Percentiles rank a stretch among this genome's conserved stretches.
phyloP scores from a whole-genome alignment of 2,113 vertebrate genomes.

The Macquaria australasica region DNA sequence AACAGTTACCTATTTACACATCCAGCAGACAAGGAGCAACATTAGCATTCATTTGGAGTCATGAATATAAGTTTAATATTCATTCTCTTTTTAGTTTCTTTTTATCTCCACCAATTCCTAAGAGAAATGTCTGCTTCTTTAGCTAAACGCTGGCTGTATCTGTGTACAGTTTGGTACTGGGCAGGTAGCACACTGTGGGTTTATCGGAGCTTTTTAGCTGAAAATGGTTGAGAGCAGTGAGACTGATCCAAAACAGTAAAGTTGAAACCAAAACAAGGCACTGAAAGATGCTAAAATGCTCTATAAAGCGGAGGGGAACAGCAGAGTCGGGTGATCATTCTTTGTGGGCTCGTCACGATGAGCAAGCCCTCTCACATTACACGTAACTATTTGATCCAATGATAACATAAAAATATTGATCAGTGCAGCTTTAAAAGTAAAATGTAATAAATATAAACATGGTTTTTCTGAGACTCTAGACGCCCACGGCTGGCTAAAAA shows the following conservation, averaged over 20 bases:
- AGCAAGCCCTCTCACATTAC: neutral
- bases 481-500: neutral
- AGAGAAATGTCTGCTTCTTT: neutral
- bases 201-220: neutral
- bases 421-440: constrained; percentile 1
- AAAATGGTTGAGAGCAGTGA: neutral
- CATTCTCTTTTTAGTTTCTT: neutral
- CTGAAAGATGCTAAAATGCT: neutral
- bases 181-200: neutral
- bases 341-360: neutral
- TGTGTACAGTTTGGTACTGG: neutral
- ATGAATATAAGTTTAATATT: neutral
- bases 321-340: neutral
- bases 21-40: too few species aligned
- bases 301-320: neutral
- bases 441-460: neutral
- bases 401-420: constrained; percentile 2
- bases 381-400: neutral
- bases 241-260: neutral
- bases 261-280: neutral
- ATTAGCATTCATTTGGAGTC: neutral
- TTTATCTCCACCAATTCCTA: neutral
- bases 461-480: neutral
- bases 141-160: neutral
- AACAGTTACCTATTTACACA: neutral